Base-by-base conservation (phyloP, 2,888 invertebrate species). In the Amphiduros pacificus region DNA sequence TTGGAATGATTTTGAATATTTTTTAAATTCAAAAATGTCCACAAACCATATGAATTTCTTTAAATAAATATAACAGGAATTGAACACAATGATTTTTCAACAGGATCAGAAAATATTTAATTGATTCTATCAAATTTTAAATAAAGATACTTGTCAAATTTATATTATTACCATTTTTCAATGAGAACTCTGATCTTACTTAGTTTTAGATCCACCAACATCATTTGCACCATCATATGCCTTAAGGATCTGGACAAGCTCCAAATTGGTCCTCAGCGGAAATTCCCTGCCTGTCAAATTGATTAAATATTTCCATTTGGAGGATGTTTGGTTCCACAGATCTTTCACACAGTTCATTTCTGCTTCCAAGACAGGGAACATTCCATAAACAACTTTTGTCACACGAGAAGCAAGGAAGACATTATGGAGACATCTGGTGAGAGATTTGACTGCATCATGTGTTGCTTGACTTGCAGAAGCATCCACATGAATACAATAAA, bases 401-500 rank as follows among this genome's bases (percentile, higher is more conserved):
- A 63, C 55, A 49, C 59, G 56, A 6, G 65, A 60, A 0, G 69
- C 61, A 6, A 77, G 51, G 40, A 73, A 67, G 5, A 77, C 72
- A 62, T 77, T 77, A 5, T 69, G 63, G 48, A 76, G 71, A 63
- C 76, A 73, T 0, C 57, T 44, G 9, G 67, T 65, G 5, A 74
- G 70, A 5, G 53, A 40, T 40, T 27, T 32, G 14, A 73, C 44
- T 3, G 67, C 67, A 0, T 60, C 32, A 22, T 61, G 55, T 27
- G 72, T 61, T 2, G 54, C 50, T 5, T 49, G 26, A 1, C 56
- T 41, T 14, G 71, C 57, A 60, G 71, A 73, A 17, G 29, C 53
- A 59, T 77, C 77, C 2, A 76, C 65, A 60, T 77, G 77, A 27
- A 77, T 65, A 60, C 77, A 77, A 51, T 77, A 77, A 27, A 66